phyloP scores from a whole-genome alignment of 1,140 invertebrate genomes.

The Rhyzopertha dominica region DNA sequence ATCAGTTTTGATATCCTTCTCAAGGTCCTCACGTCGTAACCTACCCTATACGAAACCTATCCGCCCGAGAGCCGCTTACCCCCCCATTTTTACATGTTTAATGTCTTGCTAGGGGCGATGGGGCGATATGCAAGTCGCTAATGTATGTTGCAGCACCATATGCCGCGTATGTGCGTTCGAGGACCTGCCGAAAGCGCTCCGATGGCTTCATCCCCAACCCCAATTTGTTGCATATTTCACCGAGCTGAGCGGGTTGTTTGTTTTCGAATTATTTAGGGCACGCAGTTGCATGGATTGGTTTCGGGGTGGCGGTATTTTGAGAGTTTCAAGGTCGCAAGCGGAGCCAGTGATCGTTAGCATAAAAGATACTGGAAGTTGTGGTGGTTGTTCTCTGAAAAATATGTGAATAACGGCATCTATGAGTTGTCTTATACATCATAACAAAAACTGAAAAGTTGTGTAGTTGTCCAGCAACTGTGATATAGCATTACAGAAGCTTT shows the following conservation, averaged over 20 bases:
- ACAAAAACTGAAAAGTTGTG: too few species aligned
- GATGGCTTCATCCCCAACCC: conserved; percentile 29
- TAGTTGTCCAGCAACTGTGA: too few species aligned
- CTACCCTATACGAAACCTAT: neutral
- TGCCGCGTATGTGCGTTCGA: conserved; percentile 31
- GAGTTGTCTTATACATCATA: too few species aligned
- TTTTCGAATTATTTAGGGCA: conserved; percentile 15
- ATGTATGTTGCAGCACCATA: conserved; percentile 41
- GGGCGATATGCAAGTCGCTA: conserved; percentile 35
- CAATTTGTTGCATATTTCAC: conserved; percentile 27
- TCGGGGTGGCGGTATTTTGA: too few species aligned
- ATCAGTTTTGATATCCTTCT: too few species aligned
- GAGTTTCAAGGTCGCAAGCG: too few species aligned
- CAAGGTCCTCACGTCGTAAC: conserved; percentile 1
- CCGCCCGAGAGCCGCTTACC: conserved; percentile 10
- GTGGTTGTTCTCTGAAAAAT: too few species aligned
- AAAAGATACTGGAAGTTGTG: too few species aligned
- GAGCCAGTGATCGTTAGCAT: too few species aligned
- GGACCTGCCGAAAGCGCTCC: conserved; percentile 32
- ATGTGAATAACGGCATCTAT: too few species aligned
- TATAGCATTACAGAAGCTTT: too few species aligned
- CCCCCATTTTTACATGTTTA: conserved; percentile 29
- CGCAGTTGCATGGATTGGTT: too few species aligned
- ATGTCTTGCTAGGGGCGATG: conserved; percentile 18
- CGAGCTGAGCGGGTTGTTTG: conserved; percentile 16